Conservation (phyloP, 2,113 vertebrate species). For the Helogale parvula region DNA sequence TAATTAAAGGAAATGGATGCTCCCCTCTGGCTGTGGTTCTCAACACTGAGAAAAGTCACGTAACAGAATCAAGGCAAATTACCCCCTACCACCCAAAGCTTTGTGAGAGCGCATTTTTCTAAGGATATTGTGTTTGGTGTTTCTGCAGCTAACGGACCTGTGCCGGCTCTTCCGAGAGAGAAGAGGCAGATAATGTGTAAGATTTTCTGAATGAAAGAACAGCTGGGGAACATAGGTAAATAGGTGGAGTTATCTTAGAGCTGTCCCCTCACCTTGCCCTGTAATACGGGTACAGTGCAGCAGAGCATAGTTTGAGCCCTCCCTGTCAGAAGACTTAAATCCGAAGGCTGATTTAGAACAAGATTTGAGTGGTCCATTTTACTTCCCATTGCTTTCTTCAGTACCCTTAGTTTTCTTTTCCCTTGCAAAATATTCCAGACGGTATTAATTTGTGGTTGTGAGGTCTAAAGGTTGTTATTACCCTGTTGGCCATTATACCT, state of each 20-base stretch:
- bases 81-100: not conserved
- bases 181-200: not conserved
- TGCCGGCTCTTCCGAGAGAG: not conserved
- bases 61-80: not conserved
- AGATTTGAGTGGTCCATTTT: not conserved
- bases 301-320: not conserved
- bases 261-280: fast-evolving
- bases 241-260: not conserved
- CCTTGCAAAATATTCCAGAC: not conserved
- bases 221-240: not conserved
- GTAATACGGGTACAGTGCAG: not conserved
- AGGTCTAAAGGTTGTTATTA: not conserved
- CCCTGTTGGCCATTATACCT: not conserved
- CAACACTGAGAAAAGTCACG: not conserved
- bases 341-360: not conserved
- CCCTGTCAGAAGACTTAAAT: not conserved
- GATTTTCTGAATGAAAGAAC: not conserved
- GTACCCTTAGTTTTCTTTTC: slow-evolving; percentile 13
- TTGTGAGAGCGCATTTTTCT: not conserved
- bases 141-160: not conserved
- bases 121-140: not conserved
- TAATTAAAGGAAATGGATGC: slow-evolving; percentile 47
- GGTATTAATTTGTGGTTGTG: not conserved
- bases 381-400: not conserved
- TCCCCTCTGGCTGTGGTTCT: not conserved